Evolutionary conservation across 2,797 vertebrate genomes (phyloP).

Genomic region (Ispidina lecontei): DNA sequence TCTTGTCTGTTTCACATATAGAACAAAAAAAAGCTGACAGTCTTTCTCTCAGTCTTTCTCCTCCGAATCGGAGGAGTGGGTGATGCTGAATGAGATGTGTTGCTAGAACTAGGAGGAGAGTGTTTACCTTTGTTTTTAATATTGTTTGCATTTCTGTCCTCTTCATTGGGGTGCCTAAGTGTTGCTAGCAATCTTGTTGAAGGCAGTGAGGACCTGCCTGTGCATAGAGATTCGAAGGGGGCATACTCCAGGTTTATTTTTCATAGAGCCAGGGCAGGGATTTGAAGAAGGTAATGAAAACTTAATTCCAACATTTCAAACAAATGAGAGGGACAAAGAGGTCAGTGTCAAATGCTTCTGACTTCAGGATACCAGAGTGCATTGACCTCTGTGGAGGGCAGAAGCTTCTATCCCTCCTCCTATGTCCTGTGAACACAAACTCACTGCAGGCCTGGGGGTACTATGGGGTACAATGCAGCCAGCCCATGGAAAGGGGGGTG

Average conservation of each 20-base stretch:
- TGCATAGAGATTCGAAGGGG: background rate
- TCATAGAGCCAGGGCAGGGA: background rate
- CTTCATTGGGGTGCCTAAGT: background rate
- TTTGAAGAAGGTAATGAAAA: background rate
- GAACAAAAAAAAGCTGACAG: background rate
- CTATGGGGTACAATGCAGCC: background rate
- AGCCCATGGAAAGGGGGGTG: background rate
- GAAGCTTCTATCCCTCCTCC: background rate
- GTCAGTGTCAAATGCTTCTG: background rate
- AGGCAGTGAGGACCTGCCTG: background rate
- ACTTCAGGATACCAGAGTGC: background rate
- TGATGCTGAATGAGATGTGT: background rate
- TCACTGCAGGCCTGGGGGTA: fast-evolving
- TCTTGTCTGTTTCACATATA: background rate
- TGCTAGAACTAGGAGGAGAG: background rate
- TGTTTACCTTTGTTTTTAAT: background rate
- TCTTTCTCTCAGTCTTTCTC: background rate
- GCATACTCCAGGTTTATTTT: background rate
- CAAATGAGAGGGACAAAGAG: background rate
- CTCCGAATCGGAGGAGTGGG: background rate
- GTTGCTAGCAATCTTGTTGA: background rate
- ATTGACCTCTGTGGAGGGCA: background rate
- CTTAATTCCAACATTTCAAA: background rate
- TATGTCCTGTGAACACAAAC: background rate
- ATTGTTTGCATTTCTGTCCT: background rate